A percentile compares a stretch with the other conserved stretches of the same genome.
phyloP scores from a whole-genome alignment of 2,113 vertebrate species.

The Xerus inauris region DNA sequence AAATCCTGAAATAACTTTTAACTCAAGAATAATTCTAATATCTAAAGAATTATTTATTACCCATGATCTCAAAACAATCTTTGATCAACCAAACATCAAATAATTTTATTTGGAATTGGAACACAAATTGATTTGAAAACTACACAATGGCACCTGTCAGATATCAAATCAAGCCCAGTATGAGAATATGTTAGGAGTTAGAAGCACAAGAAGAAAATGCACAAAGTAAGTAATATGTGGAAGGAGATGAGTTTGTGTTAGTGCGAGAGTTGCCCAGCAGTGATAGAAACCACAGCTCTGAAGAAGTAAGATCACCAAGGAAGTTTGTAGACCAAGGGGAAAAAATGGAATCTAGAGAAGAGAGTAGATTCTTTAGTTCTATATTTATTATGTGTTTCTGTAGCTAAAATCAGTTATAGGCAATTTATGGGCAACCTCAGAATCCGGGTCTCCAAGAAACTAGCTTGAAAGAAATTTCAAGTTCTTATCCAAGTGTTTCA shows the following conservation, averaged over 20 bases:
- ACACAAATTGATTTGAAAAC: neutral
- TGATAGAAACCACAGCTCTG: neutral
- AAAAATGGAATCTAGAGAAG: neutral
- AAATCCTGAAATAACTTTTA: neutral
- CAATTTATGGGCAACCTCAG: conserved; percentile 25
- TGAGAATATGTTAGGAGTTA: neutral
- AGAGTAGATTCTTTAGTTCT: neutral
- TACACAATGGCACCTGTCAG: rapidly evolving
- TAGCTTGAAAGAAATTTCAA: conserved; percentile 43
- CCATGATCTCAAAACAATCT: neutral
- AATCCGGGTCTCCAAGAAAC: neutral
- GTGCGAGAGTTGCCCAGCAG: no score
- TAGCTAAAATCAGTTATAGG: neutral
- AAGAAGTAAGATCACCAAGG: neutral
- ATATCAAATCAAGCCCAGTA: neutral
- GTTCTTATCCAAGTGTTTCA: conserved; percentile 45
- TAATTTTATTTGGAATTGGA: neutral
- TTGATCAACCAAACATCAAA: neutral
- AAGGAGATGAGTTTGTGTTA: neutral
- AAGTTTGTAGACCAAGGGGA: neutral
- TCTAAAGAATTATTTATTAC: neutral
- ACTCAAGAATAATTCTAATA: neutral
- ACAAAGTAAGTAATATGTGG: neutral
- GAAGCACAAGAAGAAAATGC: neutral
- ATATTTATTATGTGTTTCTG: conserved; percentile 47